phyloP scores from a whole-genome alignment of 1,140 invertebrate species.

The Cyclina sinensis region DNA sequence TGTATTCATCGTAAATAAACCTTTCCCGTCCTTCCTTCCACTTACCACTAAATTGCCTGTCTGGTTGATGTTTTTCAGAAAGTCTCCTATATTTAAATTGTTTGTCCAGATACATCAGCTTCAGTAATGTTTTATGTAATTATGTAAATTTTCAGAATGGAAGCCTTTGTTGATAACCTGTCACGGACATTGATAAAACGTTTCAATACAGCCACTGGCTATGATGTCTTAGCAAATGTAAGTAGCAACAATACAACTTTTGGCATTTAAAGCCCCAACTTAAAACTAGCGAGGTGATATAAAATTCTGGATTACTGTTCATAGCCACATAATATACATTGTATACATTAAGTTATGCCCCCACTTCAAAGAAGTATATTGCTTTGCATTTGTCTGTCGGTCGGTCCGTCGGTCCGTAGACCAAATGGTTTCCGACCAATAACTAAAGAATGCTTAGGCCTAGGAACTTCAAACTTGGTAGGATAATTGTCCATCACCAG shows the following conservation, averaged over 20 bases:
- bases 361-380: no score
- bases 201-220: neutral
- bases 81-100: no score
- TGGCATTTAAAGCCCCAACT: neutral
- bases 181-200: neutral
- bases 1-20: no score
- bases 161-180: neutral
- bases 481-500: no score
- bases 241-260: neutral
- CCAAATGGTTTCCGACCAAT: neutral
- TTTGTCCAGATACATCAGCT: neutral
- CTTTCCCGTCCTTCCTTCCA: no score
- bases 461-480: no score
- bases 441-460: no score
- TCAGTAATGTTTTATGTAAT: neutral
- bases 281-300: neutral
- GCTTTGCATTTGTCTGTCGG: neutral
- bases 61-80: neutral
- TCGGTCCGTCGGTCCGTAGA: neutral
- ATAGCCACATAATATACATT: no score
- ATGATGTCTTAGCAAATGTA: neutral
- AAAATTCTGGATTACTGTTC: no score
- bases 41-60: no score
- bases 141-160: slow-evolving; percentile 1
- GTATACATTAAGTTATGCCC: no score